Evolutionary conservation across 2,888 invertebrate genomes (phyloP).

Genomic region (Brachyopa scutellaris): DNA sequence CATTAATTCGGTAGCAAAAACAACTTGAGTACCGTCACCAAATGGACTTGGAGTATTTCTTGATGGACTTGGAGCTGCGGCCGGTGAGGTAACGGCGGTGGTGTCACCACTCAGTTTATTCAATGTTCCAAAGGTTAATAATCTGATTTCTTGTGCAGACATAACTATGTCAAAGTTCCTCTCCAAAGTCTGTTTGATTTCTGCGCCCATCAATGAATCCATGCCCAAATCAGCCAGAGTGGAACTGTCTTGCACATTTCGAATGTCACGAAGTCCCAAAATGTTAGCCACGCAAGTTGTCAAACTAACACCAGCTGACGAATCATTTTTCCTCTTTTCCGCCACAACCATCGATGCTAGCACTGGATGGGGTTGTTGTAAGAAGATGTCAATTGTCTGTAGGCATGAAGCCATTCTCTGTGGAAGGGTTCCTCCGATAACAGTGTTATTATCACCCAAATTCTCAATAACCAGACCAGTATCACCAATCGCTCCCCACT

Average conservation of each 20-base stretch:
- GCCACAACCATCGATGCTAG: slow-evolving; percentile 93
- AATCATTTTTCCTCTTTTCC: slow-evolving; percentile 88
- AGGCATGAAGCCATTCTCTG: slow-evolving; percentile 98
- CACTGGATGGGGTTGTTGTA: slow-evolving; percentile 93
- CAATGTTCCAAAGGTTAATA: slow-evolving; percentile 90
- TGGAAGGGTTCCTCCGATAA: slow-evolving; percentile 97
- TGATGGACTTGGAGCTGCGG: slow-evolving; percentile 64
- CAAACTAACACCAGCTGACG: slow-evolving; percentile 85
- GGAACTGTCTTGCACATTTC: slow-evolving; percentile 88
- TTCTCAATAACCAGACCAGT: slow-evolving; percentile 95
- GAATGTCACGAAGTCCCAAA: slow-evolving; percentile 93
- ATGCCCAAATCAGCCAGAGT: slow-evolving; percentile 97
- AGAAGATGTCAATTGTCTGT: slow-evolving; percentile 92
- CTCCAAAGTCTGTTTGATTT: slow-evolving; percentile 98
- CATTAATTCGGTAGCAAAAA: slow-evolving; percentile 86
- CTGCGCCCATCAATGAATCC: slow-evolving; percentile 99
- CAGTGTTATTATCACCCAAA: slow-evolving; percentile 94
- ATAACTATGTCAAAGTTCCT: slow-evolving; percentile 95
- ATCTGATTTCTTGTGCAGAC: slow-evolving; percentile 94
- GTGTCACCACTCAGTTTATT: slow-evolving; percentile 82
- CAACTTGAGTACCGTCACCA: slow-evolving; percentile 83
- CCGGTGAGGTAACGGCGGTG: slow-evolving; percentile 74
- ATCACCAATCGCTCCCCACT: slow-evolving; percentile 99
- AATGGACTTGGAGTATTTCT: slow-evolving; percentile 78
- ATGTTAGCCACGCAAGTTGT: slow-evolving; percentile 93